Conservation (phyloP, 2,888 invertebrate genomes). For the Pelosia muscerda region DNA sequence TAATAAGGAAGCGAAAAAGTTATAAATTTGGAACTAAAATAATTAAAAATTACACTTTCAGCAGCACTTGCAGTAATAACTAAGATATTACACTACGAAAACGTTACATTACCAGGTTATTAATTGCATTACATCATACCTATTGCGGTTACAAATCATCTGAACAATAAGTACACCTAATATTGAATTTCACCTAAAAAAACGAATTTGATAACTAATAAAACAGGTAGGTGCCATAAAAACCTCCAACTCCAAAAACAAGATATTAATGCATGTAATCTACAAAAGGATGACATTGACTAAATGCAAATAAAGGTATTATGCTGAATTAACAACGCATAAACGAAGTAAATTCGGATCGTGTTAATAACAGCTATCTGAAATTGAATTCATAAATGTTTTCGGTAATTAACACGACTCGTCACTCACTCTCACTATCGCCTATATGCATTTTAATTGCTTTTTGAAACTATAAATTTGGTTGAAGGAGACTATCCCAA, state of each 20-base stretch:
- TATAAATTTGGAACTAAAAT: too few relatives aligned
- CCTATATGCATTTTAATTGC: conserved; percentile 21
- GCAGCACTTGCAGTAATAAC: too few relatives aligned
- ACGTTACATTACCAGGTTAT: too few relatives aligned
- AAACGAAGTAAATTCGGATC: conserved; percentile 34
- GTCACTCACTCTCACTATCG: conserved; percentile 4
- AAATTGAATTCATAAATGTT: conserved; percentile 41
- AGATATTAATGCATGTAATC: conserved; percentile 4
- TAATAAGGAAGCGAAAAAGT: too few relatives aligned
- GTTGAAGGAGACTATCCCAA: too few relatives aligned
- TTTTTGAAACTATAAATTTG: not conserved
- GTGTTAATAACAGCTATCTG: conserved; percentile 41
- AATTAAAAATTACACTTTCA: too few relatives aligned
- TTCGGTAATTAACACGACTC: conserved; percentile 25
- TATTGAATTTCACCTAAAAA: too few relatives aligned
- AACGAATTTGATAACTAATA: not conserved
- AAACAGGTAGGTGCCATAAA: not conserved
- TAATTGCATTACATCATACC: too few relatives aligned
- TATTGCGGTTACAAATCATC: too few relatives aligned
- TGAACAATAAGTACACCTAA: too few relatives aligned
- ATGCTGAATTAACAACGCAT: conserved; percentile 39
- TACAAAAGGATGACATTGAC: conserved; percentile 23
- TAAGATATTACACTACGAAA: too few relatives aligned
- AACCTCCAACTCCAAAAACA: not conserved
- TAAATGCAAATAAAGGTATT: conserved; percentile 42